These are phyloP conservation scores for Laspeyria flexula DNA, from an alignment of 2,888 invertebrate species.

Conservation along the genomic window DNA sequence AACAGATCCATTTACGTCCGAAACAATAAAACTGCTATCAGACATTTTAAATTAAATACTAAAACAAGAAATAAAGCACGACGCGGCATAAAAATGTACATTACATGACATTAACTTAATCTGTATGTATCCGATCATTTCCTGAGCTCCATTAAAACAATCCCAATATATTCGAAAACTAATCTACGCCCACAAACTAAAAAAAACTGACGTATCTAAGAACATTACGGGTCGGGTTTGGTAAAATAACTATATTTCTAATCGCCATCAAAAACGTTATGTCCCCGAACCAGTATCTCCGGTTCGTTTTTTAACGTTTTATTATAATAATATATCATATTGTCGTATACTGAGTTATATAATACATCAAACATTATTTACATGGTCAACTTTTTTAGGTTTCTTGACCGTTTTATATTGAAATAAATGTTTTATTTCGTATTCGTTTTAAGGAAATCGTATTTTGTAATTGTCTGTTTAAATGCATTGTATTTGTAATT, in stretches of 20 bases:
- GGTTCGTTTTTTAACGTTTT: constrained; percentile 36
- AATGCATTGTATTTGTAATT: too few species aligned
- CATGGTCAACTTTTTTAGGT: constrained; percentile 63
- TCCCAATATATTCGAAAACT: constrained; percentile 55
- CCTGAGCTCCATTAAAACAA: constrained; percentile 63
- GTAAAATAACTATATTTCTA: constrained; percentile 71
- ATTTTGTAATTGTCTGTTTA: constrained; percentile 13
- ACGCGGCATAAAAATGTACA: constrained; percentile 39
- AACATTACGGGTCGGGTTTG: constrained; percentile 52
- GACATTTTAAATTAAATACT: constrained; percentile 24
- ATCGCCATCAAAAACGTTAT: constrained; percentile 74
- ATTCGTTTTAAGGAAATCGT: constrained; percentile 43
- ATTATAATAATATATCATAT: constrained; percentile 74
- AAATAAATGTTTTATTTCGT: constrained; percentile 37
- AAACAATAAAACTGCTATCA: constrained; percentile 37
- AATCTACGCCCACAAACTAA: constrained; percentile 68
- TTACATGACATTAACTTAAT: constrained; percentile 47
- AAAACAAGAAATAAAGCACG: constrained; percentile 40
- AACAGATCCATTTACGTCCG: constrained; percentile 15
- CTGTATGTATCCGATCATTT: constrained; percentile 60
- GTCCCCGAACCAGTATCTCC: constrained; percentile 62
- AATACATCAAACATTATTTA: constrained; percentile 79
- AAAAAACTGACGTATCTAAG: constrained; percentile 62
- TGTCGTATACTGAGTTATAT: constrained; percentile 70
- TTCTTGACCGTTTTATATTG: constrained; percentile 65